Evolutionary conservation across 2,888 invertebrate genomes (phyloP).

Genomic region (Scelioninae gen. 2): DNA sequence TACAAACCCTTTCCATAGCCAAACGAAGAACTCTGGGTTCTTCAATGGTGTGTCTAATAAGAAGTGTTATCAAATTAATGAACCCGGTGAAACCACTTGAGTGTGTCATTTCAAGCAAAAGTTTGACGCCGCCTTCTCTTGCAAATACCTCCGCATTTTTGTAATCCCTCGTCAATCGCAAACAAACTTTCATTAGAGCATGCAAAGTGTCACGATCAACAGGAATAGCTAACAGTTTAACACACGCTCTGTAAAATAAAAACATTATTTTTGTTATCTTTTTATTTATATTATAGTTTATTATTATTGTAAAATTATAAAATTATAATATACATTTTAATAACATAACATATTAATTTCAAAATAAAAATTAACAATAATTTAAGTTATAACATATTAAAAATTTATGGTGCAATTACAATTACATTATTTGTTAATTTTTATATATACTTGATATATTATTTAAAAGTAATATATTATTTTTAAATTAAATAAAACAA

Average conservation of each 20-base stretch:
- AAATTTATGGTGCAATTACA: too few relatives aligned
- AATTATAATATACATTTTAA: too few relatives aligned
- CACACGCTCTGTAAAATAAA: conserved; percentile 76
- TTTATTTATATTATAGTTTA: too few relatives aligned
- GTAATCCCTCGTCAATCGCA: conserved; percentile 85
- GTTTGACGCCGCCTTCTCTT: conserved; percentile 83
- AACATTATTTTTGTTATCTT: too few relatives aligned
- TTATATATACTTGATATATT: too few relatives aligned
- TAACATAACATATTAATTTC: too few relatives aligned
- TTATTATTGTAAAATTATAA: too few relatives aligned
- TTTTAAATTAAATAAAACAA: too few relatives aligned
- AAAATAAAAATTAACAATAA: not conserved
- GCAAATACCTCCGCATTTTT: conserved; percentile 85
- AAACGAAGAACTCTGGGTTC: conserved; percentile 83
- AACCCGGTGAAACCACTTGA: conserved; percentile 85
- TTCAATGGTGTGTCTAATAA: conserved; percentile 88
- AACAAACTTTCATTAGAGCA: conserved; percentile 84
- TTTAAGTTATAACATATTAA: too few relatives aligned
- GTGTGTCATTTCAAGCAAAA: conserved; percentile 84
- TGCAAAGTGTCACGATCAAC: conserved; percentile 87
- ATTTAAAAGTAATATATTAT: too few relatives aligned
- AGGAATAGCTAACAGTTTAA: conserved; percentile 81
- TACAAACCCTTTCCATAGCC: conserved; percentile 85
- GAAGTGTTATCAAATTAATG: conserved; percentile 83
- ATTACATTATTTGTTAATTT: too few relatives aligned